A percentile compares a stretch with the other conserved stretches of the same genome.
Evolutionary conservation across 2,888 invertebrate species (phyloP).

Genomic region (Parnassius smintheus): DNA sequence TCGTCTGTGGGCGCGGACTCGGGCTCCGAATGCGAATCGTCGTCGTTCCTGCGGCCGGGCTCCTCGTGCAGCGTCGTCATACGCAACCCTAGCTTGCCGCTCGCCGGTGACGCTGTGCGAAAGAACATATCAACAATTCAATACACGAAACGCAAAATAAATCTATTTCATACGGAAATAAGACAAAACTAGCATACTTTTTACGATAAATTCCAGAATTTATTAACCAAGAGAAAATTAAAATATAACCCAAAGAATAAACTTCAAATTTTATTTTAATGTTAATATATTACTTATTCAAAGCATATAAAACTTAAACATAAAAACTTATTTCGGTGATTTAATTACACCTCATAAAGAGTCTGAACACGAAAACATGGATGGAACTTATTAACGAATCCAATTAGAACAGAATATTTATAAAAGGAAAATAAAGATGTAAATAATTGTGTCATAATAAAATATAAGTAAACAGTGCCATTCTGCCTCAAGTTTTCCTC

Average conservation of each 20-base stretch:
- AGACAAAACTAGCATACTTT: too few species aligned
- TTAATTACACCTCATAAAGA: not conserved
- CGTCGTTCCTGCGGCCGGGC: conserved; percentile 75
- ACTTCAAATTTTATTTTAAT: too few species aligned
- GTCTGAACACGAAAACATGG: too few species aligned
- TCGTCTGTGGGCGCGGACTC: conserved; percentile 67
- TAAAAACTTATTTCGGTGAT: too few species aligned
- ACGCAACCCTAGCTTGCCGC: conserved; percentile 90
- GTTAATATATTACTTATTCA: too few species aligned
- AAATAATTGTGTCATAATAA: not conserved
- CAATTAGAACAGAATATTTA: not conserved
- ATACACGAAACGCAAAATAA: too few species aligned
- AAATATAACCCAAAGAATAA: too few species aligned
- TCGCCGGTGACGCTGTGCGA: conserved; percentile 89
- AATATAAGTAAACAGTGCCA: conserved; percentile 13
- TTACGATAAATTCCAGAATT: too few species aligned
- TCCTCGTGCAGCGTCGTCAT: conserved; percentile 97
- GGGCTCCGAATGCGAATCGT: conserved; percentile 76
- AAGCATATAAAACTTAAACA: too few species aligned
- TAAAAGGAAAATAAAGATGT: not conserved
- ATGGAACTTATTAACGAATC: not conserved
- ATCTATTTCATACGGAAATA: too few species aligned
- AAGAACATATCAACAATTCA: conserved; percentile 38
- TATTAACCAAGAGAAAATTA: too few species aligned
- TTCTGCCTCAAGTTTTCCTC: conserved; percentile 9